These are phyloP conservation scores for Sialia sialis DNA, from an alignment of 2,113 vertebrate genomes.

Conservation along the genomic window DNA sequence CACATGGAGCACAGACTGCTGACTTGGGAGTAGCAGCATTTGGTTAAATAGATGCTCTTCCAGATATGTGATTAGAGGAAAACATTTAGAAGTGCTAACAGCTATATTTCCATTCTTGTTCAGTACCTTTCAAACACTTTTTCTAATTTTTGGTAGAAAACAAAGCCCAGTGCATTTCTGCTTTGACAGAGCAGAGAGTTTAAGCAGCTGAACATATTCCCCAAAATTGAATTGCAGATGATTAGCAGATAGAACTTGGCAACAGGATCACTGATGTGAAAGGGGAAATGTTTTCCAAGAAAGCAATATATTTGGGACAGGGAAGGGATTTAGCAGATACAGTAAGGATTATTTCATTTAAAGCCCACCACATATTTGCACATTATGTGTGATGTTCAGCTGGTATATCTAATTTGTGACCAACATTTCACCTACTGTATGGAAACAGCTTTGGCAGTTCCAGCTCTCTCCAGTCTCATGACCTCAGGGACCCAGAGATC, in stretches of 20 bases:
- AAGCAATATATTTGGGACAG: neutral
- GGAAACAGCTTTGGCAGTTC: neutral
- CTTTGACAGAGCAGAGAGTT: neutral
- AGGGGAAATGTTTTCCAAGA: neutral
- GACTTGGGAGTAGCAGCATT: neutral
- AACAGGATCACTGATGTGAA: neutral
- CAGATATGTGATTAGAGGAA: neutral
- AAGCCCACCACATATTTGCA: neutral
- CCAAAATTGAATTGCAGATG: neutral
- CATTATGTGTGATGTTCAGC: neutral
- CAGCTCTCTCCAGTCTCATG: neutral
- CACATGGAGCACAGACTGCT: neutral
- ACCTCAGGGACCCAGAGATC: neutral
- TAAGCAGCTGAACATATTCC: neutral
- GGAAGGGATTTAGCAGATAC: neutral
- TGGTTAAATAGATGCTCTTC: neutral
- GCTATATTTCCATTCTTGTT: neutral
- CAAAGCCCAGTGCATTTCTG: neutral
- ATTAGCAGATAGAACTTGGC: neutral
- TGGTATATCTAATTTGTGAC: neutral
- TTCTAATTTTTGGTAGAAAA: neutral
- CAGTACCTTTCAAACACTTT: neutral
- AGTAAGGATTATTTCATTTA: neutral
- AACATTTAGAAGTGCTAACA: neutral
- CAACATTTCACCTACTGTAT: neutral